Evolutionary conservation across 2,888 invertebrate genomes (phyloP), one percentile per base, ranked within the genome.

Genomic region (Eristalinus sepulchralis): DNA sequence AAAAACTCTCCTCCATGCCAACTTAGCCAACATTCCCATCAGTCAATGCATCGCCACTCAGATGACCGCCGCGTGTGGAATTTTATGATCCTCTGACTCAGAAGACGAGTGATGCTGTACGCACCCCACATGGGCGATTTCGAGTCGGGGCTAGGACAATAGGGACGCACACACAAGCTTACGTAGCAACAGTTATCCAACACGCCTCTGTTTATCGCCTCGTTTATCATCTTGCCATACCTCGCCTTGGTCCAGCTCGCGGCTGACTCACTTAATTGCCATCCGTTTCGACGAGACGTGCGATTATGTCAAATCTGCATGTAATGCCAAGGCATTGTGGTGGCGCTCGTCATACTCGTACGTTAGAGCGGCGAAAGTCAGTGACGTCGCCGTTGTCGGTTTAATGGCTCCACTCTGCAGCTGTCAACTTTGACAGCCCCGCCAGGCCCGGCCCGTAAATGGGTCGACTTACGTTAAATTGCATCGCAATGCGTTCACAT

Each of bases 301-400:
- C 67, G 67, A 73, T 81, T 75, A 81, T 81, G 80, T 81, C 80
- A 63, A 81, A 73, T 81, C 73, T 75, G 73, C 68, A 73, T 62
- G 68, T 68, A 63, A 73, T 67, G 68, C 62, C 59, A 31, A 13
- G 60, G 67, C 55, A 53, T 66, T 60, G 57, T 59, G 70, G 33
- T 71, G 9, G 57, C 78, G 13, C 13, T 39, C 71, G 17, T 67
- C 64, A 66, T 53, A 66, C 22, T 67, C 64, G 59, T 53, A 66
- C 22, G 64, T 13, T 64, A 72, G 47, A 72, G 53, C 33, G 60
- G 72, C 72, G 80, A 73, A 80, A 80, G 78, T 68, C 67, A 13
- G 20, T n/a, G 39, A 39, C 39, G 39, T 39, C 39, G 39, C n/a
- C 39, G n/a, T n/a, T 0, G 39, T 39, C 39, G 39, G 6, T 1